These are phyloP conservation scores for Drosophila diplacantha DNA, from an alignment of 2,888 invertebrate species.

Conservation along the genomic window DNA sequence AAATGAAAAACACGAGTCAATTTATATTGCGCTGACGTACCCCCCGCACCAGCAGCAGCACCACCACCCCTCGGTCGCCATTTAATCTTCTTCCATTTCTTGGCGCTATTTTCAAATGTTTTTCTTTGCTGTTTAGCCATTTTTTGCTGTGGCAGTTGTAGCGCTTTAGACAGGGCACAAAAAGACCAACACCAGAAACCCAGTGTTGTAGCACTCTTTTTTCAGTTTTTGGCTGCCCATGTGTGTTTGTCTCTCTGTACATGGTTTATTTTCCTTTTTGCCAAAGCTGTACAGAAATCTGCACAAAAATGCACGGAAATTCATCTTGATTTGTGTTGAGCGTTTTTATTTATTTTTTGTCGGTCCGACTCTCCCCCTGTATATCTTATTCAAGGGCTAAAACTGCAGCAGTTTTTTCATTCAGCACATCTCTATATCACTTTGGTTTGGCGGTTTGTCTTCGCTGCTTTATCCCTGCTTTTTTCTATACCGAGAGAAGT, in stretches of 20 bases:
- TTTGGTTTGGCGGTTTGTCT: conserved; percentile 41
- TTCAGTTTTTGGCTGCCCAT: conserved; percentile 38
- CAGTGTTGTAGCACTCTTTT: conserved; percentile 42
- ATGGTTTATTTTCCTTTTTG: conserved; percentile 14
- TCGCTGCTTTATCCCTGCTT: conserved; percentile 10
- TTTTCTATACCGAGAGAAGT: neutral
- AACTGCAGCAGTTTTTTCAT: conserved; percentile 39
- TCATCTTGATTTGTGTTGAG: conserved; percentile 67
- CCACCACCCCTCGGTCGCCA: conserved; percentile 15
- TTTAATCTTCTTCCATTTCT: conserved; percentile 51
- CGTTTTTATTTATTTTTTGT: conserved; percentile 39
- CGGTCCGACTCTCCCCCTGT: conserved; percentile 17
- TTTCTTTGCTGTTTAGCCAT: conserved; percentile 47
- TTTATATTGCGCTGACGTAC: conserved; percentile 52
- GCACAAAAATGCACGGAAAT: conserved; percentile 67
- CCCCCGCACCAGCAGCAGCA: neutral
- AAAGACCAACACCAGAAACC: conserved; percentile 39
- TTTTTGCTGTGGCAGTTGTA: conserved; percentile 38
- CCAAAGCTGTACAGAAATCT: conserved; percentile 53
- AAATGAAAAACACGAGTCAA: conserved; percentile 59
- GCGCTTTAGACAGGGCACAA: conserved; percentile 33
- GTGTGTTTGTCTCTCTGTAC: conserved; percentile 27
- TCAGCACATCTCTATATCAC: conserved; percentile 45
- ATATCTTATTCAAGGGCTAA: conserved; percentile 38
- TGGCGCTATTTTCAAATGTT: conserved; percentile 56